Conservation (phyloP, 92 coral and sea anemone species). For the Epizoanthus fatuus region DNA sequence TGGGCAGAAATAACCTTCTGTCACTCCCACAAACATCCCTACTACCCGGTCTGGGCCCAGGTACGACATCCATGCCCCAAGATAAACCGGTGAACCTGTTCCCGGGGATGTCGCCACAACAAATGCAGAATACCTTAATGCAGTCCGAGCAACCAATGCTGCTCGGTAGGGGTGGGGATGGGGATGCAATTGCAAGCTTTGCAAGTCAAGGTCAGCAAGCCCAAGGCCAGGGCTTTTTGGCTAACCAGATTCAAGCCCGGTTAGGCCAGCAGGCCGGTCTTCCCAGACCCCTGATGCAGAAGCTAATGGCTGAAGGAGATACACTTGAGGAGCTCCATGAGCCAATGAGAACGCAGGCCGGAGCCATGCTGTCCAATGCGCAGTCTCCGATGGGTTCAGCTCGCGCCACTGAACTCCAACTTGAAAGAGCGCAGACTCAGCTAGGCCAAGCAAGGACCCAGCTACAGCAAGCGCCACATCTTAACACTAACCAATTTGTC, state of each 20-base stretch:
- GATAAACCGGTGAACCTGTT: slow-evolving; percentile 20
- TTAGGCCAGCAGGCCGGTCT: slow-evolving; percentile 38
- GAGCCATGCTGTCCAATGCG: slow-evolving; percentile 8
- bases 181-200: neutral
- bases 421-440: slow-evolving; percentile 32
- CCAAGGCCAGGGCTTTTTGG: slow-evolving; percentile 7
- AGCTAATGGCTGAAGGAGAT: slow-evolving; percentile 46
- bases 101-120: slow-evolving; percentile 12
- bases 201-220: slow-evolving; percentile 11
- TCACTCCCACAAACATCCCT: slow-evolving; percentile 8
- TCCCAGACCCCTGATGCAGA: slow-evolving; percentile 28
- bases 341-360: neutral
- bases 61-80: slow-evolving; percentile 16
- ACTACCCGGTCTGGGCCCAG: slow-evolving; percentile 33
- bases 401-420: slow-evolving; percentile 18
- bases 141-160: slow-evolving; percentile 5
- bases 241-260: slow-evolving; percentile 4
- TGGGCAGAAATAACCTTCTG: slow-evolving; percentile 73
- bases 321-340: slow-evolving; percentile 37
- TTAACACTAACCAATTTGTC: neutral
- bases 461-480: slow-evolving; percentile 11
- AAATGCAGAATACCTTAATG: neutral
- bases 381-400: slow-evolving; percentile 19
- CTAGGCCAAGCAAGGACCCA: slow-evolving; percentile 22
- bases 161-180: slow-evolving; percentile 10